A percentile compares a stretch with the other conserved stretches of the same genome.
Evolutionary conservation across 2,888 invertebrate genomes (phyloP).

Genomic region (Lacanobia oleracea): DNA sequence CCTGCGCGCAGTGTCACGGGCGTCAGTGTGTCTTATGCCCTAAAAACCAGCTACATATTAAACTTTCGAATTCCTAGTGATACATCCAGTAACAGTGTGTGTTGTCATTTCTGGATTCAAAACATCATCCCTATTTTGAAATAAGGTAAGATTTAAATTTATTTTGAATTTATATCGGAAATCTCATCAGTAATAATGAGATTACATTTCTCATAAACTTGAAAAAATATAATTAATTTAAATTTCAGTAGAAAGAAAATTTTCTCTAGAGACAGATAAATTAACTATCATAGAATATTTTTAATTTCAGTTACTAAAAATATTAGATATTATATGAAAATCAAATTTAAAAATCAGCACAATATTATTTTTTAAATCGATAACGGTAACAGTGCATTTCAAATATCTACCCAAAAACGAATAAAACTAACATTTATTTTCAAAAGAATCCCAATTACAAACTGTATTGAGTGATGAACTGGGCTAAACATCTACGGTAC

Average conservation of each 20-base stretch:
- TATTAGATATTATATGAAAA: background rate
- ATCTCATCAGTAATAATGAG: background rate
- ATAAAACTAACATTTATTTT: background rate
- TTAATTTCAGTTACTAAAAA: background rate
- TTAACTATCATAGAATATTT: background rate
- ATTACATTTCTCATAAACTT: background rate
- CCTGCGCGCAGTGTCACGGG: constrained; percentile 75
- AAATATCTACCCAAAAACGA: background rate
- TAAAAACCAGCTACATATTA: constrained; percentile 33
- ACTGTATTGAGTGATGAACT: constrained; percentile 27
- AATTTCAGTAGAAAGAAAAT: background rate
- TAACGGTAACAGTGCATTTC: background rate
- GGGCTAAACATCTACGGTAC: constrained; percentile 18
- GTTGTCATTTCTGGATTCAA: constrained; percentile 64
- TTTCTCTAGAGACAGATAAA: background rate
- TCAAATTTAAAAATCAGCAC: background rate
- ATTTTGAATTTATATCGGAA: background rate
- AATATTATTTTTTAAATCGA: background rate
- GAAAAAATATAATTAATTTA: too few relatives aligned
- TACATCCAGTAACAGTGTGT: constrained; percentile 66
- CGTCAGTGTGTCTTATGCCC: constrained; percentile 61
- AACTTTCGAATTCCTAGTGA: constrained; percentile 50
- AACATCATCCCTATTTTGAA: constrained; percentile 24
- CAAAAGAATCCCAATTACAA: constrained; percentile 8
- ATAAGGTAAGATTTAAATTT: constrained; percentile 58